Evolutionary conservation across 2,888 invertebrate species (phyloP).

Genomic region (Erannis defoliaria): DNA sequence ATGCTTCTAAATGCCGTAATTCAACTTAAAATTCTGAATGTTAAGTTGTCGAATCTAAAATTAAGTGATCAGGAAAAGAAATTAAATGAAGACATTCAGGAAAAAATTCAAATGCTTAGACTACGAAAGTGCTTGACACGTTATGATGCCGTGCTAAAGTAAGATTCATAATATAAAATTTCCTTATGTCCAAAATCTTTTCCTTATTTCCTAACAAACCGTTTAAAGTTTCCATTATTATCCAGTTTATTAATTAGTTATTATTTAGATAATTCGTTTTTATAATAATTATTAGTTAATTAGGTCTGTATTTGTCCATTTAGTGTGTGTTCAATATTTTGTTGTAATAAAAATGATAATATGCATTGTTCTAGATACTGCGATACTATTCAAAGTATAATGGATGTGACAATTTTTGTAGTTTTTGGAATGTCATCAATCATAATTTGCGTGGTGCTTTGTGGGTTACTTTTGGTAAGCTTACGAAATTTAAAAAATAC

Average conservation of each 20-base stretch:
- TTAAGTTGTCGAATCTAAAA: slow-evolving; percentile 60
- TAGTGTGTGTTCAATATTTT: no score
- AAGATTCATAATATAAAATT: slow-evolving; percentile 35
- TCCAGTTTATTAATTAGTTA: no score
- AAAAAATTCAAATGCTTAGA: slow-evolving; percentile 29
- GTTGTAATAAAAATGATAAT: no score
- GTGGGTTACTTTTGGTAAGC: slow-evolving; percentile 64
- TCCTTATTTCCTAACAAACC: no score
- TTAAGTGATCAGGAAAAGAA: slow-evolving; percentile 40
- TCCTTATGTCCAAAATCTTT: no score
- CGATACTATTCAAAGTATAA: slow-evolving; percentile 56
- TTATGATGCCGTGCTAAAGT: slow-evolving; percentile 66
- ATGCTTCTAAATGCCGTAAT: slow-evolving; percentile 61
- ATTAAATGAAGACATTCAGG: slow-evolving; percentile 47
- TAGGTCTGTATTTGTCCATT: no score
- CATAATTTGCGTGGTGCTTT: slow-evolving; percentile 68
- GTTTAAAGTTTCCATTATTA: no score
- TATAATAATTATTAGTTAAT: no score
- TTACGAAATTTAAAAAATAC: neutral
- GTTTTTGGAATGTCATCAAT: slow-evolving; percentile 66
- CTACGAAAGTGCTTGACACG: slow-evolving; percentile 54
- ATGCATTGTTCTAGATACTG: slow-evolving; percentile 67
- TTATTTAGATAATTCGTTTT: no score
- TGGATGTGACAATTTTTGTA: slow-evolving; percentile 64
- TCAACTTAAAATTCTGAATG: slow-evolving; percentile 64